phyloP scores from a whole-genome alignment of 2,797 vertebrate genomes.

The Pipistrellus pipistrellus region DNA sequence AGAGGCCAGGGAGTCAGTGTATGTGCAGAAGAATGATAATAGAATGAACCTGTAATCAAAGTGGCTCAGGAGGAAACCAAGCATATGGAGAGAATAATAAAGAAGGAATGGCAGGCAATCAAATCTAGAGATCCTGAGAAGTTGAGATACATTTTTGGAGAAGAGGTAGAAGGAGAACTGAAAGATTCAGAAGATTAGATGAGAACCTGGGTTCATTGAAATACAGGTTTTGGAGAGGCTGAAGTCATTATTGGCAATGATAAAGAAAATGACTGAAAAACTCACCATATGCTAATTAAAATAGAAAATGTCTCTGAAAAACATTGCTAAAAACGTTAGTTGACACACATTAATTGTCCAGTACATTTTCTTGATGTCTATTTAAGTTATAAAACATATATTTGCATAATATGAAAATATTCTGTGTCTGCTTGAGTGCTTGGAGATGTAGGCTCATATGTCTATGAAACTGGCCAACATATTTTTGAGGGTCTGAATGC shows the following conservation, averaged over 20 bases:
- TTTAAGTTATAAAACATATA: not conserved
- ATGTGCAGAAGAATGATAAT: not conserved
- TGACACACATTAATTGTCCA: not conserved
- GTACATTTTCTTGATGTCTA: not conserved
- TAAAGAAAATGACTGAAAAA: not conserved
- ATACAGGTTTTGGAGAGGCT: not conserved
- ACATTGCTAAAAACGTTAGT: not conserved
- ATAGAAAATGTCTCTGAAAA: not conserved
- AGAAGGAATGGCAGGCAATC: not conserved
- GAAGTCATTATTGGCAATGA: not conserved
- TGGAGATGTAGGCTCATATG: not conserved
- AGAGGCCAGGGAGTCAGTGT: not conserved
- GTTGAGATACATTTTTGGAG: not conserved
- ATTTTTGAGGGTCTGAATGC: not conserved
- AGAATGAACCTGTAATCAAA: not conserved
- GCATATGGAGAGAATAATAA: not conserved
- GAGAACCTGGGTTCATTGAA: not conserved
- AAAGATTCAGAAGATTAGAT: accelerated
- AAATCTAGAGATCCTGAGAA: not conserved
- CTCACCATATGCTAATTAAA: not conserved
- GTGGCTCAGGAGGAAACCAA: not conserved
- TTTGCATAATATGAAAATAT: not conserved
- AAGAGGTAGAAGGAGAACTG: not conserved
- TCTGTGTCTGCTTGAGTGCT: not conserved
- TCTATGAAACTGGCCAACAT: not conserved